Percentiles rank a stretch among this genome's conserved stretches.
Evolutionary conservation across 1,140 invertebrate species (phyloP).

Genomic region (Brachionus asplanchnoidis): DNA sequence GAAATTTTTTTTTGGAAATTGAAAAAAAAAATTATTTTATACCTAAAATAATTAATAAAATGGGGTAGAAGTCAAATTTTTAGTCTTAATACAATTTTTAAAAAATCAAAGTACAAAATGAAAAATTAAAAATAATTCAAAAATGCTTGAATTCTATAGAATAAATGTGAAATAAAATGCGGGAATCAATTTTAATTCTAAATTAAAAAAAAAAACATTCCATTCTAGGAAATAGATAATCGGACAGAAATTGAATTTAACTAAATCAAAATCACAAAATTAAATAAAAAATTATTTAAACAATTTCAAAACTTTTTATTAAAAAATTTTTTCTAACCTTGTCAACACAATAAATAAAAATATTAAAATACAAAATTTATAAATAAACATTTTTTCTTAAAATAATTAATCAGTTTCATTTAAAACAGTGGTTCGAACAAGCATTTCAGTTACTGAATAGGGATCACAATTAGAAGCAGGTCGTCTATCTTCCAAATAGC

Average conservation of each 20-base stretch:
- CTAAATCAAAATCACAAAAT: too few species aligned
- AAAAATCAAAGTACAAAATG: background rate
- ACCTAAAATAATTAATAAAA: too few species aligned
- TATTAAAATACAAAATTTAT: background rate
- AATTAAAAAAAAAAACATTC: too few species aligned
- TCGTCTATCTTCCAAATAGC: conserved; percentile 86
- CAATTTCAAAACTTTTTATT: background rate
- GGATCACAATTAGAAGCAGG: conserved; percentile 90
- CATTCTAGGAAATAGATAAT: too few species aligned
- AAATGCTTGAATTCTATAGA: background rate
- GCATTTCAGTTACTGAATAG: conserved; percentile 61
- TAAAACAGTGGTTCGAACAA: conserved; percentile 50
- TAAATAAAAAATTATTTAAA: background rate
- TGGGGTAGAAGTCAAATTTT: background rate
- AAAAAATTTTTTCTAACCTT: background rate
- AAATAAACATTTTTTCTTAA: background rate
- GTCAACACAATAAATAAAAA: background rate
- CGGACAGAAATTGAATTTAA: too few species aligned
- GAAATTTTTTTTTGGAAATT: background rate
- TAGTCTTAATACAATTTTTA: background rate
- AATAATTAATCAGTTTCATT: conserved; percentile 39
- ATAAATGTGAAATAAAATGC: too few species aligned
- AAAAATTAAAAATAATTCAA: background rate
- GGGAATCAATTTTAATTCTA: too few species aligned
- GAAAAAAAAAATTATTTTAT: background rate